Evolutionary conservation across 2,797 vertebrate species (phyloP), one percentile per base, ranked within the genome.

Genomic region (Bryconaethiops microstoma): DNA sequence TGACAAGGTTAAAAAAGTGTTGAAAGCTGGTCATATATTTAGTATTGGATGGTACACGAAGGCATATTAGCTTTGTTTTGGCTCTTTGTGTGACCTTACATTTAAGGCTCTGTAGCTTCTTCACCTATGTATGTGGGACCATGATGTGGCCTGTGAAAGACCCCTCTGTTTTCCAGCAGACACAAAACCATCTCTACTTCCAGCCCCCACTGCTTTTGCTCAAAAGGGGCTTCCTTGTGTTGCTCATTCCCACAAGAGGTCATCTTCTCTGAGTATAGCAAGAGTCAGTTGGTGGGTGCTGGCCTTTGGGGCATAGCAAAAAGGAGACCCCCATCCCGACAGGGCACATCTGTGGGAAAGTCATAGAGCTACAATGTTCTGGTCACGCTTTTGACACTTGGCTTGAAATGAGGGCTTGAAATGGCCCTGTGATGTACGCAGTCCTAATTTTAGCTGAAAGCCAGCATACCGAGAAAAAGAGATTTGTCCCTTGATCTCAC

Each of bases 331-430:
- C 92, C 79, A 78, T 90, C 80, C 88, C 42, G 80, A 17, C 65
- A 55, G 73, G 81, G 80, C 86, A 89, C 84, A 71, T 88, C 74
- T 70, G 76, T 87, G 45, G 87, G 87, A 70, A 91, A 87, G 87
- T 93, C 89, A 90, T 87, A 82, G 29, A 87, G 80, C 88, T 87
- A 91, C 88, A 92, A 87, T 93, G 89, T 93, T 91, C 82, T 88
- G 87, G 86, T 90, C 84, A 90, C 75, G 88, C 71, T 85, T 68
- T 0, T 88, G 88, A 86, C 75, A 40, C 77, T 70, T 72, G 71
- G 89, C 91, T 87, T 87, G 89, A 88, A 29, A 29, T 29, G 29
- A 83, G 83, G 76, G 69, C 84, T 91, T 82, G 74, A 86, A 78
- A 85, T 88, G 87, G 82, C 60, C 40, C 52, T 55, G 50, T 63